Base-by-base conservation (phyloP, 64 coral and sea anemone genomes). In the Cladopsammia gracilis region DNA sequence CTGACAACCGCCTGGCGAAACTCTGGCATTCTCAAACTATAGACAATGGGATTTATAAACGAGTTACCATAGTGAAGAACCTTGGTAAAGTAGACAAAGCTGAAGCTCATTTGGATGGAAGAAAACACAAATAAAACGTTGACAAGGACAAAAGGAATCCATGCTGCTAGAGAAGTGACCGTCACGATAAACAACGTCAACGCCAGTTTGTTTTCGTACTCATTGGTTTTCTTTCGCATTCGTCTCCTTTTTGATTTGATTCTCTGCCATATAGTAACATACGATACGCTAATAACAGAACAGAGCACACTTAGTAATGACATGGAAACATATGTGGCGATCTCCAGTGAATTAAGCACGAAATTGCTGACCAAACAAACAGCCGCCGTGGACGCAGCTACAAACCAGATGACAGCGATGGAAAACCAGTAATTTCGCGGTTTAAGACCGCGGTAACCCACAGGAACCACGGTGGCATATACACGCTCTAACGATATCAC, bases 401-500 rank as follows among this genome's bases (percentile, higher is more conserved):
- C 25, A 49, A 75, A 22, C 90, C 90, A 92, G 4, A 81, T 77
- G 8, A 73, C 7, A 4, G 67, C 90, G 22, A 92, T 65, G 52
- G 90, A 75, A 42, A 71, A 82, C 45, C 69, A 75, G 14, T 73
- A 68, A 75, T 61, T 60, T 34, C 53, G 48, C 7, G 50, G 46
- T 4, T 50, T 84, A 8, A 69, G 66, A 48, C 80, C 53, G 6
- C 79, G 77, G 58, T 92, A 71, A 23, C 71, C 65, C 19, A 92
- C 78, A 8, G 90, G 90, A 64, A 79, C 80, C 11, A 92, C 69
- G 5, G 71, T 75, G 14, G 82, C 90, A 66, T 81, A 81, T 13
- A 92, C 51, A 71, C 90, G 90, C 54, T 92, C 90, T n/a, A 92
- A n/a, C 57, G 90, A 92, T 22, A 92, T 81, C 19, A 92, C 52